phyloP scores from a whole-genome alignment of 2,113 vertebrate species.

The Cromileptes altivelis region DNA sequence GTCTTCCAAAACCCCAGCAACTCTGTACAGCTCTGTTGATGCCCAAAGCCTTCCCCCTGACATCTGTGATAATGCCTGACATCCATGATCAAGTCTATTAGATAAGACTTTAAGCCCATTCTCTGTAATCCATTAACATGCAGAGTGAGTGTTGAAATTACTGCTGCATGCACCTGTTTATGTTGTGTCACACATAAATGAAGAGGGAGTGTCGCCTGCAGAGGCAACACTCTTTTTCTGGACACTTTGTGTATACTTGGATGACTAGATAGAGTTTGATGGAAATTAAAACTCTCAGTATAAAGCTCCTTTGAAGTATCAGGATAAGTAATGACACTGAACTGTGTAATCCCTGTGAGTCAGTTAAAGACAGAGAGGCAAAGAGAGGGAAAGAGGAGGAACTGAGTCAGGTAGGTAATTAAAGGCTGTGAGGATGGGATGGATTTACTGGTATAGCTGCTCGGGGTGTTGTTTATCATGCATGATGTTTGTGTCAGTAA shows the following conservation, averaged over 20 bases:
- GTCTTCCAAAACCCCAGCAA: neutral
- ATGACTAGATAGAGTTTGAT: conserved; percentile 18
- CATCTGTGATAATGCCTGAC: conserved; percentile 54
- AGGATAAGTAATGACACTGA: conserved; percentile 55
- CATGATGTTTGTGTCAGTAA: conserved; percentile 5
- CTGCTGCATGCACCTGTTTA: conserved; percentile 7
- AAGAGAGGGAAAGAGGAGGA: conserved; percentile 26
- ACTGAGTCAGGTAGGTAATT: conserved; percentile 45
- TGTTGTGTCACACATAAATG: conserved; percentile 8
- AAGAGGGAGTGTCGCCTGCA: neutral
- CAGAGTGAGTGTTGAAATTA: conserved; percentile 48
- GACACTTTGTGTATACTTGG: neutral
- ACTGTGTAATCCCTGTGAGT: conserved; percentile 57
- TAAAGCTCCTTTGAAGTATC: conserved; percentile 67
- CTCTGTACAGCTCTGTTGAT: neutral
- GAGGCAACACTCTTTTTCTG: neutral
- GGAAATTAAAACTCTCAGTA: conserved; percentile 11
- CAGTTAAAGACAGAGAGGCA: conserved; percentile 35
- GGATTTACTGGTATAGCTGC: neutral
- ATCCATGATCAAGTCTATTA: conserved; percentile 58
- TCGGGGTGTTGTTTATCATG: conserved; percentile 14
- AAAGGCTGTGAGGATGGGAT: conserved; percentile 41
- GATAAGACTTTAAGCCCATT: conserved; percentile 65
- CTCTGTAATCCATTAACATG: conserved; percentile 57
- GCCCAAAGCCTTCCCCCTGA: conserved; percentile 22